These are phyloP conservation scores for Yponomeuta sedellus DNA, from an alignment of 2,888 invertebrate genomes.

Conservation along the genomic window DNA sequence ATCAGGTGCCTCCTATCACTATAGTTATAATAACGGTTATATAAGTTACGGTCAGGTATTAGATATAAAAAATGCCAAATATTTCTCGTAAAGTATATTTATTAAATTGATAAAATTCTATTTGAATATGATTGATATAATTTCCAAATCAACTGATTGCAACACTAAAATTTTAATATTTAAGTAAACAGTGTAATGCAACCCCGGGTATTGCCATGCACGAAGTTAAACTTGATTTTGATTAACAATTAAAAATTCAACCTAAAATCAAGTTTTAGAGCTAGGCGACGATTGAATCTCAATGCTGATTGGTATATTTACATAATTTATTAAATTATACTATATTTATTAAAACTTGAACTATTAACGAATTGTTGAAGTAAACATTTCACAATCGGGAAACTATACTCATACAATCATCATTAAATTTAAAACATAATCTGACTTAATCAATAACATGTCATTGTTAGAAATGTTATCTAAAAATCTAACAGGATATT, in stretches of 20 bases:
- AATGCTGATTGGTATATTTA: constrained; percentile 38
- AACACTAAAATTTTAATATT: constrained; percentile 69
- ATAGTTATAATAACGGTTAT: no score
- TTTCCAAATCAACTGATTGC: constrained; percentile 52
- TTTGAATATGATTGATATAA: neutral
- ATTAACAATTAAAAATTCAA: constrained; percentile 39
- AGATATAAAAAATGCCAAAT: neutral
- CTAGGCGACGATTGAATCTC: constrained; percentile 54
- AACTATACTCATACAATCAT: constrained; percentile 33
- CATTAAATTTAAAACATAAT: constrained; percentile 34
- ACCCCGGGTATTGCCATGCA: constrained; percentile 72
- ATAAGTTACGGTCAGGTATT: neutral
- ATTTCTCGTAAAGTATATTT: neutral
- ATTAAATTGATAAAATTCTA: neutral
- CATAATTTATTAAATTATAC: constrained; percentile 36
- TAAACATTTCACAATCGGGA: constrained; percentile 53
- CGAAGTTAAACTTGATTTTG: constrained; percentile 60
- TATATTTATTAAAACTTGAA: constrained; percentile 25
- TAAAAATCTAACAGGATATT: constrained; percentile 27
- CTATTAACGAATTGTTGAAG: constrained; percentile 58
- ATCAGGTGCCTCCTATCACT: no score
- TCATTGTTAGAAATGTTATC: constrained; percentile 50
- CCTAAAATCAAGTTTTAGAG: constrained; percentile 68
- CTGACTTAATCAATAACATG: constrained; percentile 44
- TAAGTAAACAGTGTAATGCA: constrained; percentile 67